Percentiles rank a stretch among this genome's conserved stretches.
These are phyloP conservation scores for Oreotrochilus melanogaster DNA, from an alignment of 2,113 vertebrate genomes.

Conservation along the genomic window DNA sequence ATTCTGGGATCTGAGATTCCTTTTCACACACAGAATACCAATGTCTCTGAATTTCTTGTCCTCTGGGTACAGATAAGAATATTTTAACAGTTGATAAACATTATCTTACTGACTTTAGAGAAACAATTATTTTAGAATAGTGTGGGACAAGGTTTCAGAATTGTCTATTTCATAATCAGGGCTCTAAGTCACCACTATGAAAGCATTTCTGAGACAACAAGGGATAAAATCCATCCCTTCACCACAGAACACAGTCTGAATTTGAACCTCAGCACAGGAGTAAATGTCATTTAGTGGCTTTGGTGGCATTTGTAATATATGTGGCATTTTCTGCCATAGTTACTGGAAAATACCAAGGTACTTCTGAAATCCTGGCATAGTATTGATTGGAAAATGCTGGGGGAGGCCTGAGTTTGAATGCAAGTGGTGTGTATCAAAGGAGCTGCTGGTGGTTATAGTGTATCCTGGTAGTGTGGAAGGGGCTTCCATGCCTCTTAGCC, in stretches of 20 bases:
- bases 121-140: not conserved
- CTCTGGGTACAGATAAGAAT: not conserved
- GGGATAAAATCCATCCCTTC: not conserved
- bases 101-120: not conserved
- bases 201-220: not conserved
- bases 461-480: not conserved
- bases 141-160: not conserved
- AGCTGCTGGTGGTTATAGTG: not conserved
- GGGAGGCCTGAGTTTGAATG: not conserved
- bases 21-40: not conserved
- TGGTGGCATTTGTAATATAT: not conserved
- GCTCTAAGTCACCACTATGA: not conserved
- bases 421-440: not conserved
- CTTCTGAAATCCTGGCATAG: not conserved
- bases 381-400: not conserved
- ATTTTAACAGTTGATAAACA: not conserved
- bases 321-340: not conserved
- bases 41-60: not conserved
- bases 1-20: not conserved
- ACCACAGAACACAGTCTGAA: not conserved
- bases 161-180: not conserved
- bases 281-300: not conserved
- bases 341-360: not conserved
- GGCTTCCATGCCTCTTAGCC: not conserved
- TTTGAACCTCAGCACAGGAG: not conserved